Conservation (phyloP, 2,113 vertebrate species). For the Mohoua ochrocephala region DNA sequence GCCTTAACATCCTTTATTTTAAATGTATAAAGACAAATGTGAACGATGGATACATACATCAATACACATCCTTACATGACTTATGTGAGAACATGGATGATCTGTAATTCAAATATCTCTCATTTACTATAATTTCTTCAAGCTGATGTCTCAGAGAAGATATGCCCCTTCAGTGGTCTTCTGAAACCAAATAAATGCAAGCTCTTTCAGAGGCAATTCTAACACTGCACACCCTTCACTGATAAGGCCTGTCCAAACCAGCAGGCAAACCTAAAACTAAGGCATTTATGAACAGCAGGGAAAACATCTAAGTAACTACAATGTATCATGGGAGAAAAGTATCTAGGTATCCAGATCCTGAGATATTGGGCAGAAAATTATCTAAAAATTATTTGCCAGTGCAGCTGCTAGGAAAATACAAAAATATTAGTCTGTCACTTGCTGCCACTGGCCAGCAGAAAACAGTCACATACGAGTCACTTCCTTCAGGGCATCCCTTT, state of each 20-base stretch:
- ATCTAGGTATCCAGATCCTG: background rate
- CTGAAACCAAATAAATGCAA: background rate
- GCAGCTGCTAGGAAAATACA: background rate
- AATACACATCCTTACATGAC: background rate
- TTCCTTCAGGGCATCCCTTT: background rate
- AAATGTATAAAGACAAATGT: background rate
- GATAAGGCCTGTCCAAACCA: background rate
- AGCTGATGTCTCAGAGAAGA: background rate
- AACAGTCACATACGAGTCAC: background rate
- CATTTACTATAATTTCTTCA: background rate
- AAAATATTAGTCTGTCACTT: background rate
- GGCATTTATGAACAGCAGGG: background rate
- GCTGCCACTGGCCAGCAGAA: background rate
- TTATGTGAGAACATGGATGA: background rate
- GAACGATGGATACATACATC: background rate
- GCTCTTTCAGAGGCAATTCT: background rate
- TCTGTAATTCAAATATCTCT: background rate
- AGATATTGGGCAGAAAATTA: background rate
- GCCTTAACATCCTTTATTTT: background rate
- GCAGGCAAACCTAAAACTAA: background rate
- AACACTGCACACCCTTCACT: background rate
- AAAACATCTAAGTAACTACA: background rate
- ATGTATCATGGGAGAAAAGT: background rate
- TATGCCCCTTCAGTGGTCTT: background rate
- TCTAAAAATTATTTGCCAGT: background rate